These are phyloP conservation scores for Myotis findleyi DNA, from an alignment of 2,797 vertebrate species.

Conservation along the genomic window DNA sequence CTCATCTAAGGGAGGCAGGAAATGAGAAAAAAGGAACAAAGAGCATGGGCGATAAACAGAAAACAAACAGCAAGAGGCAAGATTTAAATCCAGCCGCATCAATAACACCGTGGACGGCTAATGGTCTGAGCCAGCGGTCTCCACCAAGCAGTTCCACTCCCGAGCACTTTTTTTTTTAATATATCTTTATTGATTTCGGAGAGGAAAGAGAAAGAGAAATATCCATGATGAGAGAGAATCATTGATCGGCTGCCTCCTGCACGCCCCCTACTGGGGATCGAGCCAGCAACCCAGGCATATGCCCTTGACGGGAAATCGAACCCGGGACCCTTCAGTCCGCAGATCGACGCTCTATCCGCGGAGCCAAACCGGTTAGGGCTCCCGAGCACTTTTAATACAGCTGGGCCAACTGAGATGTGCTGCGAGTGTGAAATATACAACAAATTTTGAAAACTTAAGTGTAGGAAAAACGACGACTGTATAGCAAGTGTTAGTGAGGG, in stretches of 20 bases:
- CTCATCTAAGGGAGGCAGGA: not conserved
- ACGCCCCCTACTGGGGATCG: too few species aligned
- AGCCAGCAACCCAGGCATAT: too few species aligned
- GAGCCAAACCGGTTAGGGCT: too few species aligned
- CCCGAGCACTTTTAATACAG: not conserved
- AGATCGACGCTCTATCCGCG: too few species aligned
- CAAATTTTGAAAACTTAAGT: not conserved
- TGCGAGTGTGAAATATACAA: not conserved
- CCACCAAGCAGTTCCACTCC: not conserved
- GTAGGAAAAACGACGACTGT: not conserved
- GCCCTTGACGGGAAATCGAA: too few species aligned
- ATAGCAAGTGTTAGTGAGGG: not conserved
- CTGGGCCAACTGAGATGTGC: not conserved
- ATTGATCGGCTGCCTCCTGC: too few species aligned
- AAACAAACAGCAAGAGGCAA: not conserved
- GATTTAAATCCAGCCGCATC: not conserved
- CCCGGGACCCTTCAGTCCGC: too few species aligned
- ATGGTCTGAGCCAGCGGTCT: rapidly evolving
- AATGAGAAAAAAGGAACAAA: not conserved
- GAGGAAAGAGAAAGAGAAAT: too few species aligned
- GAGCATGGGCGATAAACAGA: not conserved
- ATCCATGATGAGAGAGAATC: too few species aligned
- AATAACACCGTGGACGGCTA: not conserved
- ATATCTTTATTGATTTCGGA: too few species aligned
- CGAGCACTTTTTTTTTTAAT: too few species aligned